A percentile compares a stretch with the other conserved stretches of the same genome.
phyloP scores from a whole-genome alignment of 1,140 invertebrate genomes.

The Drosophila subobscura region DNA sequence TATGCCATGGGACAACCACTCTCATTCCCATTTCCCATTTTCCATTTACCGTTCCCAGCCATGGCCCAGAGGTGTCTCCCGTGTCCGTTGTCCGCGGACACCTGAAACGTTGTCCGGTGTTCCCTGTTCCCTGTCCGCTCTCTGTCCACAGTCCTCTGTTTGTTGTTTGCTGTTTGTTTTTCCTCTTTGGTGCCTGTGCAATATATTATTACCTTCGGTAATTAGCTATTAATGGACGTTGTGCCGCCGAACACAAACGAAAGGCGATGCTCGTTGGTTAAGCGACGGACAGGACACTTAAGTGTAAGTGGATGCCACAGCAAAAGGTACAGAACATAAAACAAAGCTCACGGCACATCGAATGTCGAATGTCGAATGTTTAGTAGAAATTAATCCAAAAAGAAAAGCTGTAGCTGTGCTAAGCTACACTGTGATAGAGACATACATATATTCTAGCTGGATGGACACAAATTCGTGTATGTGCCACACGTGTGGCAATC shows the following conservation, averaged over 20 bases:
- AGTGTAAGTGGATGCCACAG: no score
- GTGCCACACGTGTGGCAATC: no score
- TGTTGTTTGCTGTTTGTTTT: constrained; percentile 9
- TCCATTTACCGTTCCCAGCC: neutral
- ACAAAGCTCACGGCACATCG: no score
- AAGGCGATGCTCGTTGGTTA: neutral
- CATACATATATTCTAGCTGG: no score
- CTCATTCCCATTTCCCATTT: no score
- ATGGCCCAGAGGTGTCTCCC: constrained; percentile 22
- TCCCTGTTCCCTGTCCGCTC: constrained; percentile 7
- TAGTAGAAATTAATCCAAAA: no score
- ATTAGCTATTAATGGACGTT: constrained; percentile 66
- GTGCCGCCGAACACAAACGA: constrained; percentile 10
- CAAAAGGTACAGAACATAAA: neutral
- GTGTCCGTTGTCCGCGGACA: constrained; percentile 7
- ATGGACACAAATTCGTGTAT: no score
- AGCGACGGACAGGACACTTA: no score
- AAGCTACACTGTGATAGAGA: no score
- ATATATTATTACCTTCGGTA: constrained; percentile 68
- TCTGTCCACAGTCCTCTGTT: constrained; percentile 6
- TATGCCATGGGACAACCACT: no score
- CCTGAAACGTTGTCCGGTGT: neutral
- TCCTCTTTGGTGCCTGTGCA: constrained; percentile 36
- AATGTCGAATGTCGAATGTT: no score
- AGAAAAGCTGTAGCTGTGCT: no score